Conservation (phyloP, 2,113 vertebrate species). For the Chascanopsetta lugubris region DNA sequence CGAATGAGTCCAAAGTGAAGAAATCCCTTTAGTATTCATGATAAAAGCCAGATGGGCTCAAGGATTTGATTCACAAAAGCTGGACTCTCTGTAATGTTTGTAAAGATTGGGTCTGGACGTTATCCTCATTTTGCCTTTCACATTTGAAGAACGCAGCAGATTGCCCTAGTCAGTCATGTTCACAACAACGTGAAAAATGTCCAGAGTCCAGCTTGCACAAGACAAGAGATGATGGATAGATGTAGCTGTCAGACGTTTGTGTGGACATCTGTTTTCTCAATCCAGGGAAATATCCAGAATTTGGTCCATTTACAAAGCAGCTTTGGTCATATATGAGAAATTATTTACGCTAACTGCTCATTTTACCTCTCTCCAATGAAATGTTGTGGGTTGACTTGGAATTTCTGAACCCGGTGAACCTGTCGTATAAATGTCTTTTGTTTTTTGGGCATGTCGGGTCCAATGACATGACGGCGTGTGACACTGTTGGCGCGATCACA, state of each 20-base stretch:
- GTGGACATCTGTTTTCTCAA: no score
- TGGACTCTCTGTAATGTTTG: not conserved
- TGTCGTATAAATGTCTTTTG: no score
- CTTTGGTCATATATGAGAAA: not conserved
- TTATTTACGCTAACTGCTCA: not conserved
- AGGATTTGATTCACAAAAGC: not conserved
- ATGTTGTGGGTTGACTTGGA: no score
- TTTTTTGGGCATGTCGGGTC: no score
- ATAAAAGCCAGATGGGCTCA: conserved; percentile 20
- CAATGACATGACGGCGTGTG: no score
- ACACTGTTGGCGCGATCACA: no score
- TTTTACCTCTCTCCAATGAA: no score
- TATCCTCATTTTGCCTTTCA: no score
- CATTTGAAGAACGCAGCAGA: not conserved
- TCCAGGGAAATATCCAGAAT: no score
- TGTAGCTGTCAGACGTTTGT: not conserved
- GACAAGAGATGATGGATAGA: not conserved
- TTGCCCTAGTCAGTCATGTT: not conserved
- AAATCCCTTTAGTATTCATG: conserved; percentile 2
- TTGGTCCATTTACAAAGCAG: no score
- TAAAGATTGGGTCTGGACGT: no score
- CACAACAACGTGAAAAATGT: not conserved
- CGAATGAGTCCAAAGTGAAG: conserved; percentile 1
- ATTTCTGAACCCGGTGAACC: no score
- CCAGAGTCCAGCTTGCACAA: not conserved